Conservation (phyloP, 2,113 vertebrate genomes). For the Willisornis vidua region DNA sequence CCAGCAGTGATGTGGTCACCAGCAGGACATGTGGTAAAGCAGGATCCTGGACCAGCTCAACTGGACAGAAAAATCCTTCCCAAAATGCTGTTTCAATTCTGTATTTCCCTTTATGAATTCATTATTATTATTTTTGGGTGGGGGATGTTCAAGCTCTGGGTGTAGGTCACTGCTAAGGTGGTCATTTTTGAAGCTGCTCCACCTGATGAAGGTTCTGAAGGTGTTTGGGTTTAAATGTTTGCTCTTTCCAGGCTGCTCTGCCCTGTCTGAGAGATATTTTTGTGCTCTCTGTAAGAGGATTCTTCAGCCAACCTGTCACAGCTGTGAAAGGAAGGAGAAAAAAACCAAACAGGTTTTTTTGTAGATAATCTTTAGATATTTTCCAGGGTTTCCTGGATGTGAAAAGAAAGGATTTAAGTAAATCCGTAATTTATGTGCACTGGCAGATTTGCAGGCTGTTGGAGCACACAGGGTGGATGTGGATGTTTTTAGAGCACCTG, state of each 20-base stretch:
- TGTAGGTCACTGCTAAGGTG: background rate
- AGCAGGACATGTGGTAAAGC: background rate
- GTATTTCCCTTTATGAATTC: background rate
- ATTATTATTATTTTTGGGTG: background rate
- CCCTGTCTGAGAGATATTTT: background rate
- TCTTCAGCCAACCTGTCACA: background rate
- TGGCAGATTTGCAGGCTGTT: background rate
- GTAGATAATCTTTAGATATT: slow-evolving; percentile 5
- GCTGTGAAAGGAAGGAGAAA: background rate
- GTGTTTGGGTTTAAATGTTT: background rate
- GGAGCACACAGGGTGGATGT: background rate
- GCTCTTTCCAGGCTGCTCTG: background rate
- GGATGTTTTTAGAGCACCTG: background rate
- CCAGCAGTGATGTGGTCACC: background rate
- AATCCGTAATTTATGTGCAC: background rate
- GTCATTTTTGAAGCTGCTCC: background rate
- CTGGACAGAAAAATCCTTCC: background rate
- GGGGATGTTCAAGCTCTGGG: background rate
- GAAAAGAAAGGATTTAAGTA: slow-evolving; percentile 1
- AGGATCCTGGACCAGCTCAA: fast-evolving
- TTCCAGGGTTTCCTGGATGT: background rate
- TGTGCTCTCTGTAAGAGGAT: background rate
- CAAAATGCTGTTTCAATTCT: background rate
- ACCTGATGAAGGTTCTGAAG: background rate
- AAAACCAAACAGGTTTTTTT: background rate